phyloP scores from a whole-genome alignment of 2,888 invertebrate species.

The Andrena hattorfiana region DNA sequence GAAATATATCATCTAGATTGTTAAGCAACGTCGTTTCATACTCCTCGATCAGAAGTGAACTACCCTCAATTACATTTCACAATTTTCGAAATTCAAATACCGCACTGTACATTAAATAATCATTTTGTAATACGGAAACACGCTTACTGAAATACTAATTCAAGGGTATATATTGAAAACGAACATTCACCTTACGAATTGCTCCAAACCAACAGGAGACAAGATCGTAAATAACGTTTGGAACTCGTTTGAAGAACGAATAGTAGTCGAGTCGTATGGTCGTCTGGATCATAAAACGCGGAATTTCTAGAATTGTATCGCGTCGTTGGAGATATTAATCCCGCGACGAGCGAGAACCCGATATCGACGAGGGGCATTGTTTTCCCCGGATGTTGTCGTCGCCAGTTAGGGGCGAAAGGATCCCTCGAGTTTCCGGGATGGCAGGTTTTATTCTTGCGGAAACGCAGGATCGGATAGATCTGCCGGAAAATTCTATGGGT shows the following conservation, averaged over 20 bases:
- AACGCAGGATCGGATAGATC: constrained; percentile 42
- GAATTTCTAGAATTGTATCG: constrained; percentile 31
- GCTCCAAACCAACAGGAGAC: neutral
- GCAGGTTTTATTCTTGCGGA: constrained; percentile 43
- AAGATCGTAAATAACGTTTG: neutral
- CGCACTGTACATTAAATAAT: no score
- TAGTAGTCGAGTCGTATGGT: neutral
- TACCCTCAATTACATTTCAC: no score
- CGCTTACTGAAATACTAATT: no score
- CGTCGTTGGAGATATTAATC: constrained; percentile 39
- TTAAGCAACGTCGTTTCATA: no score
- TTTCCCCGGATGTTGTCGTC: constrained; percentile 29
- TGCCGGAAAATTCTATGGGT: constrained; percentile 46
- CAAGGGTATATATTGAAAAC: no score
- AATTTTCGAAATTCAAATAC: no score
- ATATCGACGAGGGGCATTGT: constrained; percentile 35
- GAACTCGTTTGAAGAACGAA: neutral
- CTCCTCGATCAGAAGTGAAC: no score
- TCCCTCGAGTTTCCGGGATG: constrained; percentile 16
- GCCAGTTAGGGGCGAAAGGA: constrained; percentile 15
- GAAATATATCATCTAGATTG: no score
- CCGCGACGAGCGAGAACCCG: constrained; percentile 18
- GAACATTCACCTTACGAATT: neutral
- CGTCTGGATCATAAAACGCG: neutral
- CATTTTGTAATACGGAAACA: no score